These are phyloP conservation scores for Cyclophora albipunctata DNA, from an alignment of 2,888 invertebrate genomes.

Conservation along the genomic window DNA sequence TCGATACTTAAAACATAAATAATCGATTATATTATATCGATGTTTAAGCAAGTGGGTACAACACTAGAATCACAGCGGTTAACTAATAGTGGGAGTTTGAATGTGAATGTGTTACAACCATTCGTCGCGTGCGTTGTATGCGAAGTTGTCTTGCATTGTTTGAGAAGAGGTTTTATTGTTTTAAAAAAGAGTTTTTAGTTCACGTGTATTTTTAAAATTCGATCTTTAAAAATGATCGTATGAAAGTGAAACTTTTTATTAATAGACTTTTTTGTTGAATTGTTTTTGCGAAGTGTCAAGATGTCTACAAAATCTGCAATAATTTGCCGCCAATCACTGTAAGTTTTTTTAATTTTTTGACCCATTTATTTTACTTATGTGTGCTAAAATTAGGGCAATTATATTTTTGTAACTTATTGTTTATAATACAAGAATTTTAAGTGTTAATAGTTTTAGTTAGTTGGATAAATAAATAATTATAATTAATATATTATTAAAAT, in stretches of 20 bases:
- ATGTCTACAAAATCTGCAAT: constrained; percentile 37
- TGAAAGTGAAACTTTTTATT: constrained; percentile 11
- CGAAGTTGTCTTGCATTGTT: constrained; percentile 5
- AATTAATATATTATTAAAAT: not conserved
- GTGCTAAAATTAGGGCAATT: not conserved
- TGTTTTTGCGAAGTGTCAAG: constrained; percentile 14
- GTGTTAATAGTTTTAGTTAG: not conserved
- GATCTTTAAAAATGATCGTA: not conserved
- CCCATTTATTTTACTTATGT: not conserved
- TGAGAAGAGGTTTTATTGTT: no score
- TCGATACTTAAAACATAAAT: no score
- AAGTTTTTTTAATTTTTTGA: constrained; percentile 26
- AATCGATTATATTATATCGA: constrained; percentile 7
- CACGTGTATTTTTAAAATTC: no score
- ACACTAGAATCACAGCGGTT: constrained; percentile 34
- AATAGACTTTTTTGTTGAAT: constrained; percentile 12
- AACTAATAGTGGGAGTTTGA: constrained; percentile 32
- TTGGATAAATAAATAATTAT: not conserved
- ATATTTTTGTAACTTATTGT: not conserved
- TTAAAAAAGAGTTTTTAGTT: no score
- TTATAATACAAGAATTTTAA: not conserved
- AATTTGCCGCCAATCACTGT: constrained; percentile 40
- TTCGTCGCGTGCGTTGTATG: constrained; percentile 22
- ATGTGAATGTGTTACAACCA: constrained; percentile 39
- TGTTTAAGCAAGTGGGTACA: constrained; percentile 12